Percentiles rank a stretch among this genome's conserved stretches.
phyloP scores from a whole-genome alignment of 2,113 vertebrate genomes.

The Aldabrachelys gigantea region DNA sequence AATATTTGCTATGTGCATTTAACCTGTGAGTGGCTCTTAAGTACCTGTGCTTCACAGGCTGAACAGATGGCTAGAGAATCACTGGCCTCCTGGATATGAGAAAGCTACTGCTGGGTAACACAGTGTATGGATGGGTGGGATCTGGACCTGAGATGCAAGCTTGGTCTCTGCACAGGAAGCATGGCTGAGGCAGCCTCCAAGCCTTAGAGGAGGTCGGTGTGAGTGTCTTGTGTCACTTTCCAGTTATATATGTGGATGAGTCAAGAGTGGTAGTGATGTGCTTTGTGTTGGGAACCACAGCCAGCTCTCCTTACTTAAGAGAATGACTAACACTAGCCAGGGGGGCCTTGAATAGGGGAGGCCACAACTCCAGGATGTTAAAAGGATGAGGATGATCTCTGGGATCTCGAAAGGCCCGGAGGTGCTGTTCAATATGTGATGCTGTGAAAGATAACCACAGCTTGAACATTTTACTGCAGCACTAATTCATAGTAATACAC shows the following conservation, averaged over 20 bases:
- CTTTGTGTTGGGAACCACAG: background rate
- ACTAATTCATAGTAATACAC: conserved; percentile 34
- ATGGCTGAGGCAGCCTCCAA: background rate
- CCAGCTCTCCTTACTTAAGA: background rate
- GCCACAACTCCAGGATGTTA: background rate
- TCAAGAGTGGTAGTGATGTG: background rate
- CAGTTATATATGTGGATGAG: background rate
- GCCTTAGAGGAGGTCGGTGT: background rate
- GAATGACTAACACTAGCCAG: background rate
- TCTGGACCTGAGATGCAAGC: conserved; percentile 16
- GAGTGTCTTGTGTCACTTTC: background rate
- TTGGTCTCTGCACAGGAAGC: background rate
- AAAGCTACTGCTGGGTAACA: conserved; percentile 46
- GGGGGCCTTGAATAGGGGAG: background rate
- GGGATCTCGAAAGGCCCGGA: background rate
- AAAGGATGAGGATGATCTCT: background rate
- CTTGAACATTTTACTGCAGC: conserved; percentile 35
- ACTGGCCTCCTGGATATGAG: conserved; percentile 17
- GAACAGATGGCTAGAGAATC: conserved; percentile 56
- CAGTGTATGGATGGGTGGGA: conserved; percentile 47
- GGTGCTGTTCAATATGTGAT: conserved; percentile 5
- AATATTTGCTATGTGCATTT: rapidly evolving
- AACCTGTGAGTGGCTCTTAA: conserved; percentile 29
- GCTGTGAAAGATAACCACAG: background rate
- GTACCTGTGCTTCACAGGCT: conserved; percentile 40